Evolutionary conservation across 2,113 vertebrate genomes (phyloP).

Genomic region (Dipodomys spectabilis): DNA sequence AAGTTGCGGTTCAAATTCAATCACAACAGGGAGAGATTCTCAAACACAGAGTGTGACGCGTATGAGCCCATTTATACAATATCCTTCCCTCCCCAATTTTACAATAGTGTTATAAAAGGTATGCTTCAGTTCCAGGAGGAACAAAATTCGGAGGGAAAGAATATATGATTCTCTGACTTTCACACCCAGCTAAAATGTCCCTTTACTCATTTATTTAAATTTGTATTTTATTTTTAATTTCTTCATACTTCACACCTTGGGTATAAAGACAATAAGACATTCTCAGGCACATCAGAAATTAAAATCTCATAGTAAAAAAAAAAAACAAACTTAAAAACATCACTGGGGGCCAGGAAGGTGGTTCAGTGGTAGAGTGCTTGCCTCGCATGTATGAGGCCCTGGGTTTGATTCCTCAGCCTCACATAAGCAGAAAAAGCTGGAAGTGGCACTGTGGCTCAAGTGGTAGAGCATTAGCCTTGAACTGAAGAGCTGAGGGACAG

Average conservation of each 20-base stretch:
- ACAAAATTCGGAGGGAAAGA: not conserved
- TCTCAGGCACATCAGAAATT: not conserved
- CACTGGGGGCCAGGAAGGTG: no score
- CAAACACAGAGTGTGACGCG: not conserved
- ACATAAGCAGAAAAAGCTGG: no score
- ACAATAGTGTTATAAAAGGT: not conserved
- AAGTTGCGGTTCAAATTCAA: not conserved
- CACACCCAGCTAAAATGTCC: conserved; percentile 42
- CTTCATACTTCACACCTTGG: not conserved
- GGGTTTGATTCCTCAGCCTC: no score
- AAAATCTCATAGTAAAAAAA: not conserved
- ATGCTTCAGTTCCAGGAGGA: not conserved
- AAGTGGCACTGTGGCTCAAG: no score
- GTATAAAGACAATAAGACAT: not conserved
- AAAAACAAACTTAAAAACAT: no score
- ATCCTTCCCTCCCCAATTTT: not conserved
- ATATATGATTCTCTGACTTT: conserved; percentile 4
- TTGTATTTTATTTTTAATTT: conserved; percentile 30
- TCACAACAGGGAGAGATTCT: not conserved
- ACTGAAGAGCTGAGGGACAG: no score
- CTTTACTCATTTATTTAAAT: conserved; percentile 19
- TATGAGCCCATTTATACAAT: not conserved
- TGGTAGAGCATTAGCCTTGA: no score
- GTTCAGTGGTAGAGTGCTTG: no score
- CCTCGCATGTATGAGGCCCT: no score